phyloP scores from a whole-genome alignment of 2,797 vertebrate species.

The Rhinoraja longicauda region DNA sequence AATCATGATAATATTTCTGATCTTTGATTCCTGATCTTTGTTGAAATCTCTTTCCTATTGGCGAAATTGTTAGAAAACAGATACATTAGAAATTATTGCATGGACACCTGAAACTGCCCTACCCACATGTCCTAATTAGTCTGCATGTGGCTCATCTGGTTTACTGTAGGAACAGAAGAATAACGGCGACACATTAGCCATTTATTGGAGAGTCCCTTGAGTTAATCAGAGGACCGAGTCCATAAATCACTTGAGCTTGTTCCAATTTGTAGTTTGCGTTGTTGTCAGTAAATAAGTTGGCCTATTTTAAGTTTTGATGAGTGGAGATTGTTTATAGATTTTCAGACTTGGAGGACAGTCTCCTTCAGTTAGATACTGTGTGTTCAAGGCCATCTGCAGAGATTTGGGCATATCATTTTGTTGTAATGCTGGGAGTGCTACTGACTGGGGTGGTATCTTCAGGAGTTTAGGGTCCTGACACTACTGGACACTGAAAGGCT shows the following conservation, averaged over 20 bases:
- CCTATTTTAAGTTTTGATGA: not conserved
- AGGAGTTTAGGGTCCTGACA: too few relatives aligned
- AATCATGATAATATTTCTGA: too few relatives aligned
- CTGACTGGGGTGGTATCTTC: too few relatives aligned
- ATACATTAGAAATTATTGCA: not conserved
- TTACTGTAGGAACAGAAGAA: not conserved
- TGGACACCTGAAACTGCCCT: not conserved
- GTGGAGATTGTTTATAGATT: not conserved
- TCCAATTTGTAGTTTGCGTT: not conserved
- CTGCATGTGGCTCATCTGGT: not conserved
- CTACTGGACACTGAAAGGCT: too few relatives aligned
- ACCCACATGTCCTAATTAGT: not conserved
- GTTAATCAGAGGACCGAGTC: not conserved
- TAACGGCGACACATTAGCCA: not conserved
- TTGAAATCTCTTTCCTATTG: not conserved
- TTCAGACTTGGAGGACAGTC: not conserved
- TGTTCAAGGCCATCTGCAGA: not conserved
- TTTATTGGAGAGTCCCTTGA: not conserved
- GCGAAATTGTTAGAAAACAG: not conserved
- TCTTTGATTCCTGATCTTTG: too few relatives aligned
- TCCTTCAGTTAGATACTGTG: not conserved
- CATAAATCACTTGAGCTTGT: not conserved
- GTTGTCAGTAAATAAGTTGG: not conserved
- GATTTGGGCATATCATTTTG: too few relatives aligned
- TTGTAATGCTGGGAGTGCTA: too few relatives aligned